phyloP scores from a whole-genome alignment of 2,888 invertebrate genomes.

The Anodontia alba region DNA sequence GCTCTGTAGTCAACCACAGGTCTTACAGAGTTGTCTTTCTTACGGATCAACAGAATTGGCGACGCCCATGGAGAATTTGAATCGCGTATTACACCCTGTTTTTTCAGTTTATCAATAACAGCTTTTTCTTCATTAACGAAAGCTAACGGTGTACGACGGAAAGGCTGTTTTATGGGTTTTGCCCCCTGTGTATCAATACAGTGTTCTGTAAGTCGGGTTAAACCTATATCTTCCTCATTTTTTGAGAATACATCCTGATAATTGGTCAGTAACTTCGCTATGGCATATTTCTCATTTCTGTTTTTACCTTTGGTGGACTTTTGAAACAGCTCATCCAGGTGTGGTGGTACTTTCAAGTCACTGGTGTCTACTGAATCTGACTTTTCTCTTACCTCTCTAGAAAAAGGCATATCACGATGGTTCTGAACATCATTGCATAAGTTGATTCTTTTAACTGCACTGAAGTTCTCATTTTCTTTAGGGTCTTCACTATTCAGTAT shows the following conservation, averaged over 20 bases:
- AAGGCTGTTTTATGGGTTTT: slow-evolving; percentile 28
- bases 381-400: too few relatives aligned
- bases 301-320: too few relatives aligned
- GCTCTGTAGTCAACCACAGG: slow-evolving; percentile 44
- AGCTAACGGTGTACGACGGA: slow-evolving; percentile 19
- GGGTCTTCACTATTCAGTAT: too few relatives aligned
- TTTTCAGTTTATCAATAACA: slow-evolving; percentile 21
- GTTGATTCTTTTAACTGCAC: too few relatives aligned
- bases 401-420: too few relatives aligned
- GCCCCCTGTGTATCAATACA: slow-evolving; percentile 36
- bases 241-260: too few relatives aligned
- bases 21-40: slow-evolving; percentile 39
- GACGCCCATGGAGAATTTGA: slow-evolving; percentile 11
- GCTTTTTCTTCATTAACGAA: slow-evolving; percentile 27
- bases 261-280: neutral
- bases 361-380: too few relatives aligned
- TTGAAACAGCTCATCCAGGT: too few relatives aligned
- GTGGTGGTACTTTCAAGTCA: too few relatives aligned
- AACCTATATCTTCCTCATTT: slow-evolving; percentile 26
- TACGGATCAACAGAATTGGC: slow-evolving; percentile 34
- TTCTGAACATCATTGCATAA: too few relatives aligned
- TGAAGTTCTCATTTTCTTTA: too few relatives aligned
- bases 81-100: slow-evolving; percentile 28
- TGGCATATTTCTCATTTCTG: too few relatives aligned
- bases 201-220: slow-evolving; percentile 24